Conservation (phyloP, 2,888 invertebrate species). For the Pyrochroa serraticornis region DNA sequence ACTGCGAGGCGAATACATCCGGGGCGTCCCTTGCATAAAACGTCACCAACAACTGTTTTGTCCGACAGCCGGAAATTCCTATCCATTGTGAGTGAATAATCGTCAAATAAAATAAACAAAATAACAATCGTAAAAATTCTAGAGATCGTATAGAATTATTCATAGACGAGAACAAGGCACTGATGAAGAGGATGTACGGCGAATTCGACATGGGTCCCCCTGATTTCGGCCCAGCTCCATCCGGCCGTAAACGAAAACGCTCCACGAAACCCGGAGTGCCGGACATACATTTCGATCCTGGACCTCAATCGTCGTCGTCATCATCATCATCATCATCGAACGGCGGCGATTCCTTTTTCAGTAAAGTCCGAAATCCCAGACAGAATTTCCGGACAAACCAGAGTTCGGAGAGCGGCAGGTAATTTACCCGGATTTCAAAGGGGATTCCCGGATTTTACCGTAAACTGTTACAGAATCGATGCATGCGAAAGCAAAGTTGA, state of each 20-base stretch:
- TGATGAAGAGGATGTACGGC: constrained; percentile 93
- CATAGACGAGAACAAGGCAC: constrained; percentile 92
- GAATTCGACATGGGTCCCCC: constrained; percentile 72
- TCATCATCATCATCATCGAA: constrained; percentile 53
- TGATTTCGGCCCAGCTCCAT: constrained; percentile 59
- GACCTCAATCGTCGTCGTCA: too few relatives aligned
- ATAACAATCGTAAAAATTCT: constrained; percentile 47
- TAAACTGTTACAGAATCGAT: constrained; percentile 68
- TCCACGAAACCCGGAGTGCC: constrained; percentile 63
- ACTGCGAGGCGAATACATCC: constrained; percentile 83
- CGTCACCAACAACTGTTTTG: constrained; percentile 88
- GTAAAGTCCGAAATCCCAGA: constrained; percentile 62
- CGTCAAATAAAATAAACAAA: background rate
- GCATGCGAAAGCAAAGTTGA: constrained; percentile 91
- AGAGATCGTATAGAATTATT: constrained; percentile 90
- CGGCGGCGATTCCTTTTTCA: constrained; percentile 60
- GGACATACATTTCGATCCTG: constrained; percentile 63
- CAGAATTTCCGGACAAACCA: constrained; percentile 62
- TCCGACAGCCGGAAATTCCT: constrained; percentile 88
- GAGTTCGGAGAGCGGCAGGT: constrained; percentile 63
- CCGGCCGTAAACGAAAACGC: constrained; percentile 40
- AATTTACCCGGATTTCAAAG: constrained; percentile 21
- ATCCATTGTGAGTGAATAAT: constrained; percentile 78
- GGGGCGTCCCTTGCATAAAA: constrained; percentile 90
- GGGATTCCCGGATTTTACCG: background rate